Evolutionary conservation across 2,113 vertebrate genomes (phyloP).

Genomic region (Empidonax alnorum): DNA sequence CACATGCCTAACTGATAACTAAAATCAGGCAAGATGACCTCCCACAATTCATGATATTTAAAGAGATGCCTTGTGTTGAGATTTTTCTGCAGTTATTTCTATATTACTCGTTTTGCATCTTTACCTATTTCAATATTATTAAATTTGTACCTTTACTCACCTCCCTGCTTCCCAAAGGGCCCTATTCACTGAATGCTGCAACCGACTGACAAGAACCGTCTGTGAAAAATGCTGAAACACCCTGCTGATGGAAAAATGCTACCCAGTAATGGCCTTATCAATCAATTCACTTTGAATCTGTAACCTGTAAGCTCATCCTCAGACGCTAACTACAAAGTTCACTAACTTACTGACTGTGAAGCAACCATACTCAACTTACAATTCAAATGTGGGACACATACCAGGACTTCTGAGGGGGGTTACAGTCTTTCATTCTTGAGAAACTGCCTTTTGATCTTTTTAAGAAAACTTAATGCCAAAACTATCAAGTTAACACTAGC

Average conservation of each 20-base stretch:
- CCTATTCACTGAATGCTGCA: background rate
- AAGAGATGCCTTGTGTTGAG: background rate
- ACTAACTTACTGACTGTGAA: background rate
- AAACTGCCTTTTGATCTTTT: constrained; percentile 15
- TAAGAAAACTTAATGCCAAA: background rate
- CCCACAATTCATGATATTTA: background rate
- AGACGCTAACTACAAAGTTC: background rate
- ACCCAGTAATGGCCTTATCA: background rate
- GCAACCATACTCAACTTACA: background rate
- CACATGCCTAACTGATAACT: background rate
- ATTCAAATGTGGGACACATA: background rate
- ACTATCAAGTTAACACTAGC: constrained; percentile 17
- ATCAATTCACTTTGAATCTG: background rate
- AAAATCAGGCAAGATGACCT: background rate
- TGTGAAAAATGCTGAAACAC: background rate
- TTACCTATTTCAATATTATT: background rate
- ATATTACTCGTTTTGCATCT: background rate
- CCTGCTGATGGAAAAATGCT: background rate
- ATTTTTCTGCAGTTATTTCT: background rate
- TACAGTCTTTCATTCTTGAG: background rate
- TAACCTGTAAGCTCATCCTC: background rate
- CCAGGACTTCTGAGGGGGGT: background rate
- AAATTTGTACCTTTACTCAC: background rate
- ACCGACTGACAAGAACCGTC: background rate
- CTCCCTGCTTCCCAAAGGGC: background rate